phyloP scores from a whole-genome alignment of 1,140 invertebrate species.

The Conus ventricosus region DNA sequence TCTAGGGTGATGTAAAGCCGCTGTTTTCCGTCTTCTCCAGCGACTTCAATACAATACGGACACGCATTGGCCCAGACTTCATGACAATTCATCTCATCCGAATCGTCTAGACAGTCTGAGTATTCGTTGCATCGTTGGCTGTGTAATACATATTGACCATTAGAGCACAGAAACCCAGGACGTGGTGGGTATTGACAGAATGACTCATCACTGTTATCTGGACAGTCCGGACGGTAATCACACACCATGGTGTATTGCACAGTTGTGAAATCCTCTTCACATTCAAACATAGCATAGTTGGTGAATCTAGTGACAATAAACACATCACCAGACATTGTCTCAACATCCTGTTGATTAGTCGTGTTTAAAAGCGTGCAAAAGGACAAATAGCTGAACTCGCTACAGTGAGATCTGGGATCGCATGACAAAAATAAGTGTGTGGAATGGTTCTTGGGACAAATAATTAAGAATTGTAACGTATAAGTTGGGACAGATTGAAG shows the following conservation, averaged over 20 bases:
- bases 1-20: neutral
- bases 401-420: neutral
- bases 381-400: too few relatives aligned
- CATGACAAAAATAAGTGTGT: neutral
- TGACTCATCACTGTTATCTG: neutral
- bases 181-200: neutral
- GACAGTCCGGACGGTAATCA: constrained; percentile 5
- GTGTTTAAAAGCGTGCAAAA: neutral
- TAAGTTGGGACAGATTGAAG: neutral
- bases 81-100: neutral
- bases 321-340: too few relatives aligned
- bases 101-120: neutral
- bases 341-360: neutral
- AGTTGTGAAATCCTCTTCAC: neutral
- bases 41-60: neutral
- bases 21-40: neutral
- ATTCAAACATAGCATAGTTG: neutral
- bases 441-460: neutral
- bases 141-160: neutral
- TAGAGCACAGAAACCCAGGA: neutral
- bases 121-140: constrained; percentile 2
- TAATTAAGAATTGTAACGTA: neutral
- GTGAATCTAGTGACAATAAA: too few relatives aligned
- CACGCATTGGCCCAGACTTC: neutral
- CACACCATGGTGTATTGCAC: constrained; percentile 22